Conservation (phyloP, 2,113 vertebrate genomes). For the Hystrix cristata region DNA sequence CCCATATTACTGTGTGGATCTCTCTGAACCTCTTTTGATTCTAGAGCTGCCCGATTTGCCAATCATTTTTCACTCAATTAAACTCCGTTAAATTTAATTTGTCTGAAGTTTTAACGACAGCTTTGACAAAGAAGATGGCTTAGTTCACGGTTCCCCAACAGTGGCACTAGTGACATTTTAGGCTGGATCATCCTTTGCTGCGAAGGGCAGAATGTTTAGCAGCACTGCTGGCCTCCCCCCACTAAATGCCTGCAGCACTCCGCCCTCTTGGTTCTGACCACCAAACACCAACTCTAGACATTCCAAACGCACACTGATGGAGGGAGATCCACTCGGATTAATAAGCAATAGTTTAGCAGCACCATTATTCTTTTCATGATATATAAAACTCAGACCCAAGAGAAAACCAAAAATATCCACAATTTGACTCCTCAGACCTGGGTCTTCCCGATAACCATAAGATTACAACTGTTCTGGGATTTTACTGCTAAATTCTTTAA, state of each 20-base stretch:
- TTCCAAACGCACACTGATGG: background rate
- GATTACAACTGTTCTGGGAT: background rate
- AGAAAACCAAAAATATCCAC: conserved; percentile 30
- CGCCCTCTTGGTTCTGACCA: background rate
- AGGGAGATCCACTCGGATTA: background rate
- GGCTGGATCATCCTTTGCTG: background rate
- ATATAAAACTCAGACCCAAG: conserved; percentile 40
- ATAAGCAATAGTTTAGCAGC: background rate
- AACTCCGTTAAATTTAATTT: background rate
- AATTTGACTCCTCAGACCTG: background rate
- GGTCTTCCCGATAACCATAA: background rate
- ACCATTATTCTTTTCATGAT: background rate
- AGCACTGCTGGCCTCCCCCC: background rate
- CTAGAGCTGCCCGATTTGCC: background rate
- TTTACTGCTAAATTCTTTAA: conserved; percentile 52
- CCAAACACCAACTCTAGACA: background rate
- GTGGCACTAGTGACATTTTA: background rate
- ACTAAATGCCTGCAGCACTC: background rate
- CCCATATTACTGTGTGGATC: background rate
- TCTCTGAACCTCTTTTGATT: background rate
- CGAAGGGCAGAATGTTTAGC: background rate
- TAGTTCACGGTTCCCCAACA: conserved; percentile 5
- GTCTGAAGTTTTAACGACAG: background rate
- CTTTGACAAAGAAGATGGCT: background rate
- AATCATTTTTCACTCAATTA: background rate